These are phyloP conservation scores for Rhinogobius similis DNA, from an alignment of 2,113 vertebrate genomes.

Conservation along the genomic window DNA sequence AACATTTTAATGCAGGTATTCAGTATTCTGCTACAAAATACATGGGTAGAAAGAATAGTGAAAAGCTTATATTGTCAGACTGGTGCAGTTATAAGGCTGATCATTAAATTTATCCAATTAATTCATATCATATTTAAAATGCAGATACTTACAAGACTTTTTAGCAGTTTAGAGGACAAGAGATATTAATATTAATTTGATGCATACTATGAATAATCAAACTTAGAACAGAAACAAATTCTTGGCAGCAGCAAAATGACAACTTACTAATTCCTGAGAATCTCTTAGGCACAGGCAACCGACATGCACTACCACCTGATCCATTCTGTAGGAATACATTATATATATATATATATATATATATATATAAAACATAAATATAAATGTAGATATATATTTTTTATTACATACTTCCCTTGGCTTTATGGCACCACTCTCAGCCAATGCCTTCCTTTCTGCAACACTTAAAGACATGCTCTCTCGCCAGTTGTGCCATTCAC, in stretches of 20 bases:
- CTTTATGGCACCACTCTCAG: conserved; percentile 85
- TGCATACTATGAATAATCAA: not conserved
- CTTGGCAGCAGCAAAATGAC: not conserved
- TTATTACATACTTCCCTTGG: conserved; percentile 68
- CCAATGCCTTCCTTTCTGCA: conserved; percentile 84
- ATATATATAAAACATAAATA: not conserved
- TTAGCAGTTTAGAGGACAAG: too few relatives aligned
- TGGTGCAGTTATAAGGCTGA: too few relatives aligned
- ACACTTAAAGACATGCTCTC: conserved; percentile 88
- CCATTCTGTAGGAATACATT: conserved; percentile 83
- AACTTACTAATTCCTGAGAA: conserved; percentile 86
- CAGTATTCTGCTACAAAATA: too few relatives aligned
- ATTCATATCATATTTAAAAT: too few relatives aligned
- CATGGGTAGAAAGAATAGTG: too few relatives aligned
- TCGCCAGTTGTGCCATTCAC: conserved; percentile 97
- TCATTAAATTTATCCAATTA: too few relatives aligned
- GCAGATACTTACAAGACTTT: too few relatives aligned
- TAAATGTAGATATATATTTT: too few relatives aligned
- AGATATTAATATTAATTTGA: too few relatives aligned
- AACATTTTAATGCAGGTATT: too few relatives aligned
- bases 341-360: not conserved
- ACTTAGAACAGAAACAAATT: not conserved
- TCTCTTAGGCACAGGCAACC: conserved; percentile 90
- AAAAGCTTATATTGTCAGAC: too few relatives aligned
- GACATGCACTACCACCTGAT: conserved; percentile 91